A percentile compares a stretch with the other conserved stretches of the same genome.
These are phyloP conservation scores for Chiloscyllium punctatum DNA, from an alignment of 2,797 vertebrate species.

Conservation along the genomic window DNA sequence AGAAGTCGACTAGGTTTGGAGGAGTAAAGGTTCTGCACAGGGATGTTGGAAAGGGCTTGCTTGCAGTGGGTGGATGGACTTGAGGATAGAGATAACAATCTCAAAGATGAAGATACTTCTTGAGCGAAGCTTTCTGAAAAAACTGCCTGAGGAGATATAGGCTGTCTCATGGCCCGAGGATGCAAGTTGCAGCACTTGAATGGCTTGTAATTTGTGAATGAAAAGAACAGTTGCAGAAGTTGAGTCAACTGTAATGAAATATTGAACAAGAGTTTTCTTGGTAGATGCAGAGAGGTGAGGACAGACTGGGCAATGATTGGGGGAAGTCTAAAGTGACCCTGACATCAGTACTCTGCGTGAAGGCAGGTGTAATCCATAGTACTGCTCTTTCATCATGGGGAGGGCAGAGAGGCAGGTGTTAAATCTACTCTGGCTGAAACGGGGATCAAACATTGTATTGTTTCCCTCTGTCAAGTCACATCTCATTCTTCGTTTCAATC, in stretches of 20 bases:
- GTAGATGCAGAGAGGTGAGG: not conserved
- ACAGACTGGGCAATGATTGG: not conserved
- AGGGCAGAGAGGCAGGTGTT: no score
- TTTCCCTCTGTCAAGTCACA: no score
- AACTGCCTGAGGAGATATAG: not conserved
- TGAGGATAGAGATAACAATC: not conserved
- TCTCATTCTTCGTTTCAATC: no score
- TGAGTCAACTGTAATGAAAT: not conserved
- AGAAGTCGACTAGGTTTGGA: not conserved
- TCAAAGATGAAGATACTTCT: not conserved
- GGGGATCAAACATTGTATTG: no score
- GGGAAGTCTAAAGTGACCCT: not conserved
- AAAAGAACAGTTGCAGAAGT: not conserved
- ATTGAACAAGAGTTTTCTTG: not conserved
- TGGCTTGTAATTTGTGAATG: not conserved
- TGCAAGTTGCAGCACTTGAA: not conserved
- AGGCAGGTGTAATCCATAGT: no score
- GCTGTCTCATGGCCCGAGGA: not conserved
- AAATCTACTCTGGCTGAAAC: no score
- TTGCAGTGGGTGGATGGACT: not conserved
- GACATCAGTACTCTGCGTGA: no score
- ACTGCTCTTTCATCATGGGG: no score
- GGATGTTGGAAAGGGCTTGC: not conserved
- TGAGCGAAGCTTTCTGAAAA: not conserved
- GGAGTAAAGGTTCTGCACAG: not conserved